Evolutionary conservation across 2,888 invertebrate species (phyloP).

Genomic region (Eilema caniola): DNA sequence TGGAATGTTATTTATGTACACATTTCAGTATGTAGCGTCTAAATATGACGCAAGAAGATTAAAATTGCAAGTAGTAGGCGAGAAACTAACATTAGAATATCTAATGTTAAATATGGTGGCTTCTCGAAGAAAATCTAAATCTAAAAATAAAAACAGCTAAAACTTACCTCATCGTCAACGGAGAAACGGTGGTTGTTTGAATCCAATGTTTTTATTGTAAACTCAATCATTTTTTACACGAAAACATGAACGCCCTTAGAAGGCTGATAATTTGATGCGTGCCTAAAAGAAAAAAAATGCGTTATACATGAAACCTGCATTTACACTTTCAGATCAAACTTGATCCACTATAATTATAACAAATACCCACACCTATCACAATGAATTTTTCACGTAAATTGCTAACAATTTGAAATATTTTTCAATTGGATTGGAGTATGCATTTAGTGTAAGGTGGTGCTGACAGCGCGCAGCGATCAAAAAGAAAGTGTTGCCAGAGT

Average conservation of each 20-base stretch:
- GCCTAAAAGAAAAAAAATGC: constrained; percentile 50
- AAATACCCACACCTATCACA: constrained; percentile 51
- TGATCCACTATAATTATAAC: constrained; percentile 23
- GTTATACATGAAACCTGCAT: constrained; percentile 28
- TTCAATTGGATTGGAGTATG: constrained; percentile 45
- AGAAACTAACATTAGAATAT: constrained; percentile 1
- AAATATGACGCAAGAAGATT: not conserved
- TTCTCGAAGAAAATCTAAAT: not conserved
- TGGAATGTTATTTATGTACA: not conserved
- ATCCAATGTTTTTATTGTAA: constrained; percentile 96
- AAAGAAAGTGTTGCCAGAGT: constrained; percentile 49
- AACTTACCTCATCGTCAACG: constrained; percentile 94
- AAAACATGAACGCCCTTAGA: constrained; percentile 58
- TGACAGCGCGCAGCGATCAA: constrained; percentile 52
- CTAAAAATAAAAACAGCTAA: constrained; percentile 12
- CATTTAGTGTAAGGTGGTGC: constrained; percentile 44
- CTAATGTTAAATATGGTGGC: constrained; percentile 7
- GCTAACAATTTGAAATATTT: constrained; percentile 46
- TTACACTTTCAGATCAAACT: constrained; percentile 28
- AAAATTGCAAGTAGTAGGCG: not conserved
- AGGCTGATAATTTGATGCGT: constrained; percentile 57
- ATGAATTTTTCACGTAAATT: constrained; percentile 49
- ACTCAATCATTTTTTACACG: constrained; percentile 89
- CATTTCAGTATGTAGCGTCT: not conserved
- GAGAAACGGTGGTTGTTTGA: constrained; percentile 94